phyloP scores from a whole-genome alignment of 2,113 vertebrate genomes.

The Cranoglanis bouderius region DNA sequence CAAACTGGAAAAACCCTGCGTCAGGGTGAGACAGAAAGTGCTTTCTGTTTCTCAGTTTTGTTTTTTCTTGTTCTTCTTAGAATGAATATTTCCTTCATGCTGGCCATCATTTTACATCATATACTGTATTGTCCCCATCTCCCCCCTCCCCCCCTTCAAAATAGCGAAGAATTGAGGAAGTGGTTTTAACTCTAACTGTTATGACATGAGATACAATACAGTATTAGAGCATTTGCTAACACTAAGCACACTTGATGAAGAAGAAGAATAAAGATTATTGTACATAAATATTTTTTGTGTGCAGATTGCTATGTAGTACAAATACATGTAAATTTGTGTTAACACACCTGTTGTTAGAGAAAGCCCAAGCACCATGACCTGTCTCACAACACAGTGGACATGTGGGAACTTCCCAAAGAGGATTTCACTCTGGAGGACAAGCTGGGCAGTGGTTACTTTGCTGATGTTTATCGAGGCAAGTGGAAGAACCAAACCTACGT shows the following conservation, averaged over 20 bases:
- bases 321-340: not conserved
- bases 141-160: not conserved
- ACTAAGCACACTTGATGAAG: not conserved
- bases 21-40: slow-evolving; percentile 67
- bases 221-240: not conserved
- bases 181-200: not conserved
- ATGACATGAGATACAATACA: not conserved
- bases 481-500: slow-evolving; percentile 79
- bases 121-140: not conserved
- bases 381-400: slow-evolving; percentile 63
- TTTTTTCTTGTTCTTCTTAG: not conserved
- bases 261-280: not conserved
- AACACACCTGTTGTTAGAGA: slow-evolving; percentile 58
- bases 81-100: too few relatives aligned
- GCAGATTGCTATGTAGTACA: not conserved
- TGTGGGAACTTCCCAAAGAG: slow-evolving; percentile 79
- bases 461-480: slow-evolving; percentile 75
- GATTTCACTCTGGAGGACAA: slow-evolving; percentile 74
- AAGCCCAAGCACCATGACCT: slow-evolving; percentile 58
- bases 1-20: slow-evolving; percentile 67
- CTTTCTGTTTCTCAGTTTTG: not conserved
- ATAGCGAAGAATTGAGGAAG: slow-evolving; percentile 8
- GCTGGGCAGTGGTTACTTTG: slow-evolving; percentile 78
- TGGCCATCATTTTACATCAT: not conserved
- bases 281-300: not conserved